Conservation (phyloP, 1,140 invertebrate genomes). For the Aporrectodea caliginosa region DNA sequence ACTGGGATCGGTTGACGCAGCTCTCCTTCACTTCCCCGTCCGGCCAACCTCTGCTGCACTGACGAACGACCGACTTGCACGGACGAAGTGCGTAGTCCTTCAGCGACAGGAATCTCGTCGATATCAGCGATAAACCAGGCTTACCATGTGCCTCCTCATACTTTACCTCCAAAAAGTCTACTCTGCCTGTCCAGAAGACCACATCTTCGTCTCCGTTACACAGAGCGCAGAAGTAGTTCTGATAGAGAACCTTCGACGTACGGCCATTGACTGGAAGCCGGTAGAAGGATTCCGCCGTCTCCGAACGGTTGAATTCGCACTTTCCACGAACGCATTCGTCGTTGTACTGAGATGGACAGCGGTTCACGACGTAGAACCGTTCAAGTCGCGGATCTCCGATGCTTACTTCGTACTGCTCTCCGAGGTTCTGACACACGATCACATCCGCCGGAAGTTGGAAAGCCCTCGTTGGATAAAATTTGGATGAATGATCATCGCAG, state of each 20-base stretch:
- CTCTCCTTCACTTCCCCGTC: too few relatives aligned
- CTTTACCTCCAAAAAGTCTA: background rate
- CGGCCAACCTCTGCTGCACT: too few relatives aligned
- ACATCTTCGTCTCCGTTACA: conserved; percentile 2
- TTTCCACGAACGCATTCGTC: background rate
- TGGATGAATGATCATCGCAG: conserved; percentile 10
- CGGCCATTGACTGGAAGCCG: background rate
- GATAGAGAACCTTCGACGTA: background rate
- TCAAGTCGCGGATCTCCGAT: background rate
- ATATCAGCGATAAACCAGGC: too few relatives aligned
- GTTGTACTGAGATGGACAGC: background rate
- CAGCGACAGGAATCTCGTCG: too few relatives aligned
- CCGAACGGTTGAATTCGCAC: background rate
- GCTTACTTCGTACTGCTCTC: background rate
- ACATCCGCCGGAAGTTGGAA: too few relatives aligned
- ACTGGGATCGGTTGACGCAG: too few relatives aligned
- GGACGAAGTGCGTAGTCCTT: too few relatives aligned
- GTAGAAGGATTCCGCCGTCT: background rate
- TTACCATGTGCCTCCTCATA: too few relatives aligned
- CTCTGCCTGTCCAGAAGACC: background rate
- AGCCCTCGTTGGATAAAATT: too few relatives aligned
- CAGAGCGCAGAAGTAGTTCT: background rate
- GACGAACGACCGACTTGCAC: too few relatives aligned
- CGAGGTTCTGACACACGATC: too few relatives aligned
- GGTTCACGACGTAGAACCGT: background rate